Percentiles rank a stretch among this genome's conserved stretches.
These are phyloP conservation scores for Hypotaenidia okinawae DNA, from an alignment of 2,797 vertebrate genomes.

Conservation along the genomic window DNA sequence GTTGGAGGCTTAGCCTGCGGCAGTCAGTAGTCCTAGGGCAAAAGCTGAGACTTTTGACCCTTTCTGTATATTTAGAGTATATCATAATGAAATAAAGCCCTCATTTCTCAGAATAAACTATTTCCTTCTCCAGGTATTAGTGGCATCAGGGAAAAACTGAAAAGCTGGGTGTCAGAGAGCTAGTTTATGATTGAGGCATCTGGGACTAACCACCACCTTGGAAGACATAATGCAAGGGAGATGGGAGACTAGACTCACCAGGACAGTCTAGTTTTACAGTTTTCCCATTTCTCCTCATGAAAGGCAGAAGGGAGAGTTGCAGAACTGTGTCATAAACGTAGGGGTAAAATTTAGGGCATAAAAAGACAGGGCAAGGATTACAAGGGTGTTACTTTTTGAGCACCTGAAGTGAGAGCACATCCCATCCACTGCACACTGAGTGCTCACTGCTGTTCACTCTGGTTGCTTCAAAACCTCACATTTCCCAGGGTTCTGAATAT, in stretches of 20 bases:
- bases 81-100: neutral
- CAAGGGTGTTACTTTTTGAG: neutral
- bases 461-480: neutral
- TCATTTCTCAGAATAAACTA: neutral
- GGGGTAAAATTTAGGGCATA: neutral
- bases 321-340: neutral
- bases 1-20: conserved; percentile 12
- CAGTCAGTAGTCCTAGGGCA: conserved; percentile 32
- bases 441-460: neutral
- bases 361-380: neutral
- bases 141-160: neutral
- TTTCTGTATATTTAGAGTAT: neutral
- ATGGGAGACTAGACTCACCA: neutral
- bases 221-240: neutral
- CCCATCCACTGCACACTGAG: neutral
- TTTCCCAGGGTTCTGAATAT: neutral
- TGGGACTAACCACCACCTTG: neutral
- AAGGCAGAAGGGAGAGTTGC: neutral
- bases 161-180: neutral
- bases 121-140: neutral
- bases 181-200: neutral
- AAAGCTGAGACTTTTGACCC: conserved; percentile 43
- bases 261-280: neutral
- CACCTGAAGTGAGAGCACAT: neutral
- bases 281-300: neutral